Evolutionary conservation across 2,797 vertebrate genomes (phyloP).

Genomic region (Euphonia xanthogaster): DNA sequence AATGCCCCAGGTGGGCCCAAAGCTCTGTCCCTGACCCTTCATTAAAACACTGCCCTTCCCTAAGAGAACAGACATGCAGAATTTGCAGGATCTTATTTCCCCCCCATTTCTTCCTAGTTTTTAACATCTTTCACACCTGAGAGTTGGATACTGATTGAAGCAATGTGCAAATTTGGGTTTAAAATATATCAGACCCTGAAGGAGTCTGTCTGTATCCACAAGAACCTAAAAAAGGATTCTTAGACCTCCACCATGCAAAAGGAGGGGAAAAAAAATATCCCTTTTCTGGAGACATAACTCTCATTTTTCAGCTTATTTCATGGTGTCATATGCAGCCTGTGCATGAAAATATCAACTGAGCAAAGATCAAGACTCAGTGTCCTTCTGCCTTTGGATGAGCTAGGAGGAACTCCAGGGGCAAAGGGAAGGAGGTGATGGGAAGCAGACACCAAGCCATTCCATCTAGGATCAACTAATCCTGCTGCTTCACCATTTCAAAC

Average conservation of each 20-base stretch:
- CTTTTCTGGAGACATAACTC: not conserved
- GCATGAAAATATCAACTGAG: not conserved
- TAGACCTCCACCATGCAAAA: not conserved
- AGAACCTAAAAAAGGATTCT: not conserved
- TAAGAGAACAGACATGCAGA: not conserved
- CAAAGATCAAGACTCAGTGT: not conserved
- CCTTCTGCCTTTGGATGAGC: not conserved
- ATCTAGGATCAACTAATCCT: not conserved
- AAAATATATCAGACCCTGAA: not conserved
- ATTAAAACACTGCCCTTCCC: not conserved
- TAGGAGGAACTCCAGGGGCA: rapidly evolving
- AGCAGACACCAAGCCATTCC: not conserved
- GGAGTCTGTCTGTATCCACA: not conserved
- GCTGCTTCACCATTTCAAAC: not conserved
- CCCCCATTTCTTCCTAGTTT: not conserved
- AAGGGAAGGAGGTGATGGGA: not conserved
- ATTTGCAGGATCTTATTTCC: not conserved
- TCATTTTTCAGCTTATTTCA: not conserved
- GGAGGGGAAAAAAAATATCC: rapidly evolving
- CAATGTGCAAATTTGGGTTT: not conserved
- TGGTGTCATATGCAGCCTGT: not conserved
- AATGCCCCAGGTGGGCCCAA: not conserved
- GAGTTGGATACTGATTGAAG: rapidly evolving
- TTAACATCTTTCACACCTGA: not conserved
- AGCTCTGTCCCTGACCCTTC: not conserved